A percentile compares a stretch with the other conserved stretches of the same genome.
Conservation (phyloP, 2,888 invertebrate genomes). For the Blera fallax region DNA sequence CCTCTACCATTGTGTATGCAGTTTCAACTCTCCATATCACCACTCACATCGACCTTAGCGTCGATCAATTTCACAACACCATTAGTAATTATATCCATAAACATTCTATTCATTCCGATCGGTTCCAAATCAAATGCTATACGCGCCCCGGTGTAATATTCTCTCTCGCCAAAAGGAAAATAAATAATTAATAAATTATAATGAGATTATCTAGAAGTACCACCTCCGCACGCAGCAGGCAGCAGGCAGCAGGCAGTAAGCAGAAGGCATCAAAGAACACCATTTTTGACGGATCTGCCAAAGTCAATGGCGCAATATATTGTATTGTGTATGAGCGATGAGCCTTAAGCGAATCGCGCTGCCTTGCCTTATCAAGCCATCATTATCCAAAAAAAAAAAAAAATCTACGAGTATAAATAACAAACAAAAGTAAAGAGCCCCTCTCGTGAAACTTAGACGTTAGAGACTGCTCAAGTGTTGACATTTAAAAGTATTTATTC, state of each 20-base stretch:
- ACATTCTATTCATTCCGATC: constrained; percentile 34
- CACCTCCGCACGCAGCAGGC: constrained; percentile 62
- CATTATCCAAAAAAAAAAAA: constrained; percentile 9
- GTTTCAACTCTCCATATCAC: constrained; percentile 51
- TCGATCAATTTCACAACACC: constrained; percentile 59
- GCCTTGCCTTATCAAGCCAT: constrained; percentile 56
- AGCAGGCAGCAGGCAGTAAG: constrained; percentile 44
- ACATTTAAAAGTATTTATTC: constrained; percentile 70
- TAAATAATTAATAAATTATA: constrained; percentile 70
- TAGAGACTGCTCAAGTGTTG: constrained; percentile 47
- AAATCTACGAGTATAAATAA: constrained; percentile 2
- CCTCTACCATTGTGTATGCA: constrained; percentile 21
- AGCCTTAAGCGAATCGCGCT: constrained; percentile 46
- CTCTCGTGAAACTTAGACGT: neutral
- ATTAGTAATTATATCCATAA: constrained; percentile 47
- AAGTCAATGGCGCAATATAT: constrained; percentile 50
- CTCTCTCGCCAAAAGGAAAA: constrained; percentile 43
- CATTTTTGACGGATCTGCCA: constrained; percentile 62
- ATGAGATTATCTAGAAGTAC: constrained; percentile 64
- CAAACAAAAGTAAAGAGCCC: constrained; percentile 26
- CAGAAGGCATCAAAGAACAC: constrained; percentile 37
- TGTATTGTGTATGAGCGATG: constrained; percentile 25
- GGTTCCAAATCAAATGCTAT: constrained; percentile 20
- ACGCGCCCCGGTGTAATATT: constrained; percentile 6
- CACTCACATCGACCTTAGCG: constrained; percentile 60